phyloP scores from a whole-genome alignment of 2,888 invertebrate species.

The Ceratothoa steindachneri region DNA sequence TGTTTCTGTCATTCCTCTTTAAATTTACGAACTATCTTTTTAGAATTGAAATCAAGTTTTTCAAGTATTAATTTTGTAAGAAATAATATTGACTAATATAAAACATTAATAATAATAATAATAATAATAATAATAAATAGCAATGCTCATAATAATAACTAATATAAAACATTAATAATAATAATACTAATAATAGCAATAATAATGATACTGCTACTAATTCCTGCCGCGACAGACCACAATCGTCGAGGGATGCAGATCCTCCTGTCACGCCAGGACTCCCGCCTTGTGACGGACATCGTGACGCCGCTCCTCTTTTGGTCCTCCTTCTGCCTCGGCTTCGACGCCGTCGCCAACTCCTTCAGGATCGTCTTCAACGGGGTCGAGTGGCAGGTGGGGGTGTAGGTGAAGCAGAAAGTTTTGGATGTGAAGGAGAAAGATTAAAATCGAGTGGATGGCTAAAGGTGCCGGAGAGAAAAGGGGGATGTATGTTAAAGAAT shows the following conservation, averaged over 20 bases:
- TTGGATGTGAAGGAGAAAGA: background rate
- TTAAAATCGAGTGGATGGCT: background rate
- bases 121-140: too few species aligned
- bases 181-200: too few species aligned
- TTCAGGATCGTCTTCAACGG: conserved; percentile 32
- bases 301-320: conserved; percentile 38
- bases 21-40: too few species aligned
- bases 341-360: background rate
- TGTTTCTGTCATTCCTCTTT: too few species aligned
- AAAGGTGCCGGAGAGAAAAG: background rate
- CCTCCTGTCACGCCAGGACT: conserved; percentile 15
- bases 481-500: background rate
- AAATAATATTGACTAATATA: too few species aligned
- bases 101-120: too few species aligned
- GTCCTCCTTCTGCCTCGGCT: conserved; percentile 32
- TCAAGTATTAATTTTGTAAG: too few species aligned
- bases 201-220: too few species aligned
- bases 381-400: conserved; percentile 10
- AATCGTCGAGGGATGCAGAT: conserved; percentile 37
- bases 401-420: background rate
- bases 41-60: too few species aligned
- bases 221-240: too few species aligned
- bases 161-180: too few species aligned
- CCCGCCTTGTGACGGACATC: conserved; percentile 18
- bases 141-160: too few species aligned